Conservation (phyloP, 1,140 invertebrate species). For the Orussus abietinus region DNA sequence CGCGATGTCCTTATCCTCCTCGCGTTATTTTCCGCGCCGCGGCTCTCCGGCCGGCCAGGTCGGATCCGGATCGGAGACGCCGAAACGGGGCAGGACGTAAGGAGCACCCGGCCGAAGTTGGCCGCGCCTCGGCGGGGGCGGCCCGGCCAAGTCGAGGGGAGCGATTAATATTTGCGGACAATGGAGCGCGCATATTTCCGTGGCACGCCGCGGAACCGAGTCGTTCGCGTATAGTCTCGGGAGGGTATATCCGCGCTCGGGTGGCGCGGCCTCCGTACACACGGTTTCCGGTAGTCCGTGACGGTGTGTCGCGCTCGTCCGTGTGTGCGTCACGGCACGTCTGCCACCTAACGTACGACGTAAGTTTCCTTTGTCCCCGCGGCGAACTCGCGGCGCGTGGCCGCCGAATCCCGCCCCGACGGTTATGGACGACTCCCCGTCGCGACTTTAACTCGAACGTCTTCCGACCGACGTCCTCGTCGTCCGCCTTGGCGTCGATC, state of each 20-base stretch:
- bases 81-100: too few relatives aligned
- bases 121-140: too few relatives aligned
- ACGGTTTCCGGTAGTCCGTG: constrained; percentile 14
- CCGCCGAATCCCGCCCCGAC: neutral
- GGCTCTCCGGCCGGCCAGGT: too few relatives aligned
- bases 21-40: too few relatives aligned
- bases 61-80: too few relatives aligned
- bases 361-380: constrained; percentile 38
- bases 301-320: constrained; percentile 7
- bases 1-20: too few relatives aligned
- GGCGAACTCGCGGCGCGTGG: constrained; percentile 21
- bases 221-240: neutral
- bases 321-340: constrained; percentile 31
- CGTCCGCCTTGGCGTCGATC: neutral
- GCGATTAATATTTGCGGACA: constrained; percentile 39
- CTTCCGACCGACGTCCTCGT: constrained; percentile 4
- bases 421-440: constrained; percentile 9
- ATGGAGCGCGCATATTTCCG: constrained; percentile 32
- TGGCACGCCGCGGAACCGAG: constrained; percentile 8
- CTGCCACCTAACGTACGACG: constrained; percentile 36
- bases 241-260: constrained; percentile 7
- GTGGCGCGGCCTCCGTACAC: constrained; percentile 1
- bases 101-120: too few relatives aligned
- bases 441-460: constrained; percentile 8
- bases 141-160: too few relatives aligned